Percentiles rank a stretch among this genome's conserved stretches.
Evolutionary conservation across 2,113 vertebrate genomes (phyloP).

Genomic region (Neodontobutis hainanensis): DNA sequence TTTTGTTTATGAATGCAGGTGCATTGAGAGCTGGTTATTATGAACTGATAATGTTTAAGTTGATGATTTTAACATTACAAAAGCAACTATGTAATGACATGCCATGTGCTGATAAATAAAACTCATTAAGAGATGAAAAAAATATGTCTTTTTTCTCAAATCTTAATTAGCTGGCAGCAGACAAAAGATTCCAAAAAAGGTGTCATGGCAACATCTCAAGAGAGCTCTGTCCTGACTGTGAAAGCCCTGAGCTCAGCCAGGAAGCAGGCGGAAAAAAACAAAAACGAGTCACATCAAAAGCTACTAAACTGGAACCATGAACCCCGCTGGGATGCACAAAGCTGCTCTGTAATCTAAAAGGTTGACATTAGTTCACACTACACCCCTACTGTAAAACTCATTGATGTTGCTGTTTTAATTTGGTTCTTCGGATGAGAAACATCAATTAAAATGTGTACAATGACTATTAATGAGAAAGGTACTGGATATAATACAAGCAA

Average conservation of each 20-base stretch:
- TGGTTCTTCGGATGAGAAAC: conserved; percentile 1
- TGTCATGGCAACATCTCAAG: conserved; percentile 79
- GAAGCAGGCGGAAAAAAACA: conserved; percentile 51
- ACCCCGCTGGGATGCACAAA: conserved; percentile 63
- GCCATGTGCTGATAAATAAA: conserved; percentile 30
- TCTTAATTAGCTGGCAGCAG: conserved; percentile 63
- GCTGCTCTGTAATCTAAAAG: conserved; percentile 58
- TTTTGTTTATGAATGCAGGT: background rate
- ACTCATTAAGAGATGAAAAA: conserved; percentile 27
- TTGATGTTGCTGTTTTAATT: conserved; percentile 19
- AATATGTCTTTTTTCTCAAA: conserved; percentile 21
- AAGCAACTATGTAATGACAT: conserved; percentile 5
- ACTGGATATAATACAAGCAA: background rate
- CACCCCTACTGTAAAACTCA: conserved; percentile 20
- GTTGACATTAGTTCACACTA: conserved; percentile 54
- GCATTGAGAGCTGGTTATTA: background rate
- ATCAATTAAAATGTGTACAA: conserved; percentile 20
- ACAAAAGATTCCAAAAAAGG: conserved; percentile 71
- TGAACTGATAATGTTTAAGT: background rate
- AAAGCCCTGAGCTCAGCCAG: conserved; percentile 53
- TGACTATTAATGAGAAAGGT: conserved; percentile 3
- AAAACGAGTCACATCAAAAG: conserved; percentile 71
- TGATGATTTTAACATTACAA: background rate
- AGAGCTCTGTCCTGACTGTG: conserved; percentile 56
- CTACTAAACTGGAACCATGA: conserved; percentile 62